These are phyloP conservation scores for Thymallus thymallus DNA, from an alignment of 2,113 vertebrate species.

Conservation along the genomic window DNA sequence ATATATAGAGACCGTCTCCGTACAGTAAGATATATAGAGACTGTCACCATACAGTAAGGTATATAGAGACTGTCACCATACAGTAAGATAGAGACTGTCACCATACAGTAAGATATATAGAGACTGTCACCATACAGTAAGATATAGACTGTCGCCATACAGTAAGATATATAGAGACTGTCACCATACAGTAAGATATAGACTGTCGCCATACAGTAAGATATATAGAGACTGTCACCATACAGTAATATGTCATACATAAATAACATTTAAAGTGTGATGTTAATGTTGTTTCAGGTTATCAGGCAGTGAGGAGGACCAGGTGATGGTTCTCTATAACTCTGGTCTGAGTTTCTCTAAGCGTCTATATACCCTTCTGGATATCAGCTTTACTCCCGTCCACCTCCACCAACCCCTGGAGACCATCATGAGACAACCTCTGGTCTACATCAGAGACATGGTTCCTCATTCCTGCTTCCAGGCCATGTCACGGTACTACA, in stretches of 20 bases:
- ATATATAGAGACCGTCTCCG: too few species aligned
- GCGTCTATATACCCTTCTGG: slow-evolving; percentile 76
- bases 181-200: too few species aligned
- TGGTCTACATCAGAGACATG: slow-evolving; percentile 68
- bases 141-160: too few species aligned
- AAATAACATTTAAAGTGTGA: slow-evolving; percentile 5
- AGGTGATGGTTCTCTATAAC: slow-evolving; percentile 74
- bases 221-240: not conserved
- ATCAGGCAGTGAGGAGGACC: slow-evolving; percentile 36
- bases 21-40: too few species aligned
- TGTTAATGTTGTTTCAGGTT: slow-evolving; percentile 62
- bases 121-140: too few species aligned
- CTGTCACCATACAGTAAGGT: too few species aligned
- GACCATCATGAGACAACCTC: slow-evolving; percentile 57
- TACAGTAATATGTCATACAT: slow-evolving; percentile 7
- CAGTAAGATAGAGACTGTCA: too few species aligned
- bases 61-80: too few species aligned
- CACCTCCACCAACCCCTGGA: slow-evolving; percentile 67
- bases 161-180: too few species aligned
- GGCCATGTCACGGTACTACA: slow-evolving; percentile 74
- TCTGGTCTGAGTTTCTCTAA: slow-evolving; percentile 73
- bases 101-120: too few species aligned
- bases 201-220: slow-evolving; percentile 22
- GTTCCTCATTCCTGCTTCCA: slow-evolving; percentile 71
- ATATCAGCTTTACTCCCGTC: slow-evolving; percentile 67